Evolutionary conservation across 2,113 vertebrate genomes (phyloP).

Genomic region (Psilopogon haemacephalus): DNA sequence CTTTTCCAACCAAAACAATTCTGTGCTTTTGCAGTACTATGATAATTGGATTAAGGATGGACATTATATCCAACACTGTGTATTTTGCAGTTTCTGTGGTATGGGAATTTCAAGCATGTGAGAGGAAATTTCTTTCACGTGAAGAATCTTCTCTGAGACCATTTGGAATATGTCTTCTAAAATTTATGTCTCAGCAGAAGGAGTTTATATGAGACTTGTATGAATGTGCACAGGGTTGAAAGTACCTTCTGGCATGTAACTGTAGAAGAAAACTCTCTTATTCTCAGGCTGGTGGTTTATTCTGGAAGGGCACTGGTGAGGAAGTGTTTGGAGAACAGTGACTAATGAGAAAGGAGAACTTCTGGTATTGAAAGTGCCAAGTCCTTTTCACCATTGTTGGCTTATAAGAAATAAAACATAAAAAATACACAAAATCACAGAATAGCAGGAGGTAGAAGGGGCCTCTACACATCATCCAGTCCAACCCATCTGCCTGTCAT

Average conservation of each 20-base stretch:
- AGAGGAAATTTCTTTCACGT: constrained; percentile 1
- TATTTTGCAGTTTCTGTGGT: constrained; percentile 33
- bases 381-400: not conserved
- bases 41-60: constrained; percentile 46
- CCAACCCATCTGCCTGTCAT: no score
- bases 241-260: not conserved
- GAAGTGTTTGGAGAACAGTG: not conserved
- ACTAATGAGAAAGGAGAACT: not conserved
- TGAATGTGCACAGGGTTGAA: not conserved
- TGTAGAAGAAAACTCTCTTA: not conserved
- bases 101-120: constrained; percentile 31
- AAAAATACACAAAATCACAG: not conserved
- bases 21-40: not conserved
- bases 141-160: not conserved
- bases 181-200: not conserved
- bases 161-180: constrained; percentile 10
- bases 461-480: no score
- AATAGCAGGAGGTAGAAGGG: no score
- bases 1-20: no score
- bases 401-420: not conserved
- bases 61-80: not conserved
- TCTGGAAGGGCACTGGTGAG: not conserved
- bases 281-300: not conserved
- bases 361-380: not conserved
- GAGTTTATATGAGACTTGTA: not conserved